Evolutionary conservation across 2,113 vertebrate genomes (phyloP), one percentile per base, ranked within the genome.

Genomic region (Dromiciops gliroides): DNA sequence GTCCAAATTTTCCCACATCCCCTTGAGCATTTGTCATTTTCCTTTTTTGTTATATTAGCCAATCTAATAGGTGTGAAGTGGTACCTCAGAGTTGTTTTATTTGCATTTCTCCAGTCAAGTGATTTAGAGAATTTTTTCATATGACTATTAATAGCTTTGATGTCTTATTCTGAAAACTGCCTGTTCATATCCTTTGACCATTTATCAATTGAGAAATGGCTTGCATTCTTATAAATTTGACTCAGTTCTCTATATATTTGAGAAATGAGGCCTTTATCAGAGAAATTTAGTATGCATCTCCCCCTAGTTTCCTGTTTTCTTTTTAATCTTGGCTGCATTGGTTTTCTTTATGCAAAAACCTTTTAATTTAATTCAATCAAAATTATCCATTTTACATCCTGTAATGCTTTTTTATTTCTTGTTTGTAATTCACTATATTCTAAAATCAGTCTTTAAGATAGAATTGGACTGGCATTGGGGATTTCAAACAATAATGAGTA

Each of bases 361-460:
- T 67, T 67, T 67, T 37, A 67, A 16, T 67, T 67, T 37, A 67
- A 37, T 67, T 3, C 37, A 67, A 67, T 16, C 1, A 14, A 67
- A 67, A 67, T 67, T 37, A 67, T 16, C 31, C 56, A 60, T 60
- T 56, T 60, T 67, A 67, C 16, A 53, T 53, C 8, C 25, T 26
- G 25, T 53, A 67, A 67, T 67, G 60, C 12, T 67, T 3, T 5
- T 31, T 37, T 37, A 67, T 37, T 16, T 51, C 37, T 51, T 48
- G 26, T 49, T n/a, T 67, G 92, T 48, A 95, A 93, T 37, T 92
- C 22, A 92, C 56, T 92, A 91, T 92, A 89, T 50, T 50, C 14
- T 94, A 75, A 16, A 28, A 44, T 52, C 75, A 51, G 67, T 28
- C 11, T 25, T 91, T 53, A 89, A 53, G 37, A 16, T 90, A 19